These are phyloP conservation scores for Drosophila mauritiana DNA, from an alignment of 1,140 invertebrate genomes.

Conservation along the genomic window DNA sequence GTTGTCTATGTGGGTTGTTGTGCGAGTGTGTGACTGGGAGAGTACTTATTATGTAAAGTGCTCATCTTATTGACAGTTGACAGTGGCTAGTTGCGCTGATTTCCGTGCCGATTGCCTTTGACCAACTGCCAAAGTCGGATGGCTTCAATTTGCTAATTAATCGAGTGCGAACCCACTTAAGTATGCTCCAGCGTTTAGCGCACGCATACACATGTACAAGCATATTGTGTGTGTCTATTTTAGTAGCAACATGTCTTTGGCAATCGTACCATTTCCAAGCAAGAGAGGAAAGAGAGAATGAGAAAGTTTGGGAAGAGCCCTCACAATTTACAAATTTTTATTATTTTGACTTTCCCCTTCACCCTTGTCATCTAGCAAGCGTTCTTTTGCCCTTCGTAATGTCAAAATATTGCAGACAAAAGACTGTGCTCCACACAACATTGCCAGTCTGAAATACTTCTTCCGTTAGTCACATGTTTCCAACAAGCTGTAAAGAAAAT, in stretches of 20 bases:
- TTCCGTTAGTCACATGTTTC: constrained; percentile 64
- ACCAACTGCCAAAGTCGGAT: constrained; percentile 5
- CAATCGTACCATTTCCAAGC: constrained; percentile 16
- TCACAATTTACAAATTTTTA: constrained; percentile 66
- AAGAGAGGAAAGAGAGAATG: neutral
- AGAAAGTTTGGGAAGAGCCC: neutral
- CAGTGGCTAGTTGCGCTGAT: constrained; percentile 36
- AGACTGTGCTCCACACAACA: constrained; percentile 33
- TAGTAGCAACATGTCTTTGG: constrained; percentile 49
- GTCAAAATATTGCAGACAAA: constrained; percentile 79
- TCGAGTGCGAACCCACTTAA: constrained; percentile 58
- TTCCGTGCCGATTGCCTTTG: constrained; percentile 21
- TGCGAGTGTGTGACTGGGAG: constrained; percentile 25
- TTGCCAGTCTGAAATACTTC: constrained; percentile 51
- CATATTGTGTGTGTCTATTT: constrained; percentile 5
- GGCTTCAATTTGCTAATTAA: constrained; percentile 60
- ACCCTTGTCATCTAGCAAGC: neutral
- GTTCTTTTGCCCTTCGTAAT: constrained; percentile 79
- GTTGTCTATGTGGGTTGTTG: constrained; percentile 1
- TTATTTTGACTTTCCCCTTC: constrained; percentile 53
- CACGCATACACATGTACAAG: constrained; percentile 11
- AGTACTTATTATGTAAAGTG: constrained; percentile 78
- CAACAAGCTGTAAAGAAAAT: neutral
- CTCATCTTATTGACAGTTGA: constrained; percentile 41
- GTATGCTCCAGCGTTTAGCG: constrained; percentile 62